Evolutionary conservation across 1,140 invertebrate genomes (phyloP), one percentile per base, ranked within the genome.

Genomic region (Drosophila lini): DNA sequence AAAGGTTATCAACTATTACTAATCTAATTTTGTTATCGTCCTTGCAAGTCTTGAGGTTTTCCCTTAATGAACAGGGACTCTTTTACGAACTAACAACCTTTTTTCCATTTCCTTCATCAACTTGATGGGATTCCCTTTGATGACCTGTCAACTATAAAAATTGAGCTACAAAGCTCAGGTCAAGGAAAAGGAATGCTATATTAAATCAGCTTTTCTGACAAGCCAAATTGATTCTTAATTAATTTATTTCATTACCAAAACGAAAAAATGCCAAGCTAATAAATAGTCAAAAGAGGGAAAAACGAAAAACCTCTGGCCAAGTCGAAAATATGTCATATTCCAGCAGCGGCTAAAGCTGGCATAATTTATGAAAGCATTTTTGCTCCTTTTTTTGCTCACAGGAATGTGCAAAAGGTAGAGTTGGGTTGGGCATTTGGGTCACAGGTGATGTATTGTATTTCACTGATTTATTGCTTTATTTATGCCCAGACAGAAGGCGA

Each of bases 381-480:
- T 40, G 65, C 52, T 70, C 19, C 61, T 34, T 41, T 65, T 47
- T 40, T n/a, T 22, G 31, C 65, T 53, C 10, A 42, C 10, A 63
- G 22, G 45, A 67, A 64, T 63, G 34, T 40, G 42, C 7, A 15
- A 8, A 50, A 59, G 48, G 55, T 22, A 58, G 68, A 47, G 34
- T 22, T 67, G 55, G 57, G 52, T 57, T 48, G 28, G 34, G 34
- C n/a, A 55, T 55, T 28, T 22, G 58, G 70, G 53, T 76, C 78
- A 47, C 84, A 88, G 84, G 77, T 88, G 83, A 88, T 80, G 80
- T 88, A 88, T 88, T 89, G 68, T 88, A 69, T 89, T 88, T 80
- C 69, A 50, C 73, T 88, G 83, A 88, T 88, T 88, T 88, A 88
- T 88, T 74, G 73, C 84, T 53, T 71, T 89, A 80, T 83, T 88